Percentiles rank a stretch among this genome's conserved stretches.
phyloP scores from a whole-genome alignment of 2,797 vertebrate genomes.

The Notolabrus celidotus region DNA sequence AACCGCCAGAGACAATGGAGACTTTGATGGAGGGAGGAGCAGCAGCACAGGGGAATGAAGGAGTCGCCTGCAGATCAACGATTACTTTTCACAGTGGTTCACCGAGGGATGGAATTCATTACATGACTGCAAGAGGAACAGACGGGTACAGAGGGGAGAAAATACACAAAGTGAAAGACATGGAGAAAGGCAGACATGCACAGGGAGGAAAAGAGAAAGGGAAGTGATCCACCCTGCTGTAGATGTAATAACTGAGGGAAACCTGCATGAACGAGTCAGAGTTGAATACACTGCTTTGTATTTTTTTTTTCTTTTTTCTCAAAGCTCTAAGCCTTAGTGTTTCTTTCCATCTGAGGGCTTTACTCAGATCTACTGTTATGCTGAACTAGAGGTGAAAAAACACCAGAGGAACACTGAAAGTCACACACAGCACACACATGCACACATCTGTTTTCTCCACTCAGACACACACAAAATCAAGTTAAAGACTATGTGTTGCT shows the following conservation, averaged over 20 bases:
- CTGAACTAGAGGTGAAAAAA: constrained; percentile 42
- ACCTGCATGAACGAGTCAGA: constrained; percentile 20
- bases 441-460: constrained; percentile 5
- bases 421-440: constrained; percentile 36
- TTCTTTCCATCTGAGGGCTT: constrained; percentile 57
- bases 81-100: constrained; percentile 60
- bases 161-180: constrained; percentile 8
- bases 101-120: constrained; percentile 63
- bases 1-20: constrained; percentile 65
- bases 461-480: constrained; percentile 15
- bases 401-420: constrained; percentile 47
- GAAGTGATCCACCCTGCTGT: constrained; percentile 22
- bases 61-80: constrained; percentile 48
- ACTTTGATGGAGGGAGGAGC: constrained; percentile 68
- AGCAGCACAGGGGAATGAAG: constrained; percentile 57
- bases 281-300: constrained; percentile 45
- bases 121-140: constrained; percentile 42
- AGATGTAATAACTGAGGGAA: constrained; percentile 35
- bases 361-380: constrained; percentile 26
- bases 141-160: constrained; percentile 13
- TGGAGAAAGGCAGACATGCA: constrained; percentile 11
- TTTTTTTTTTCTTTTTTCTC: constrained; percentile 30
- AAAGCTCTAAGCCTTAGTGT: constrained; percentile 44
- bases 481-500: constrained; percentile 43
- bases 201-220: constrained; percentile 7